phyloP scores from a whole-genome alignment of 2,888 invertebrate species.

The Lordiphosa andalusiaca region DNA sequence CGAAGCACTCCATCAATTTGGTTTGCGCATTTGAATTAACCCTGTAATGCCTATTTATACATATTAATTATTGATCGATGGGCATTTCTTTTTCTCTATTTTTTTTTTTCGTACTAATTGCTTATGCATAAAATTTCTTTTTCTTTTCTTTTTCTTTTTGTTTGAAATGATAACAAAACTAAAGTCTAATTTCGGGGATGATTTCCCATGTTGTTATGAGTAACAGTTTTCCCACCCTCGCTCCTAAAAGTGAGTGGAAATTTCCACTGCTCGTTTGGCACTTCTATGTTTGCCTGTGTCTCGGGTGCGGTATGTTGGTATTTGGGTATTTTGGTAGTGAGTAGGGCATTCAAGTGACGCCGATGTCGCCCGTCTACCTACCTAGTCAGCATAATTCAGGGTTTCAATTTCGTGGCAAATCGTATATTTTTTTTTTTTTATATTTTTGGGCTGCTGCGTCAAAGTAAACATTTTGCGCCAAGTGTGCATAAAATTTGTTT shows the following conservation, averaged over 20 bases:
- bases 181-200: conserved; percentile 72
- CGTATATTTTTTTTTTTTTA: conserved; percentile 10
- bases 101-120: conserved; percentile 23
- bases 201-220: conserved; percentile 54
- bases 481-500: too few species aligned
- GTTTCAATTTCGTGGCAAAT: conserved; percentile 52
- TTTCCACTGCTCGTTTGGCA: conserved; percentile 72
- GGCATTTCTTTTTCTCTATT: conserved; percentile 3
- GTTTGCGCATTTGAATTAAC: too few species aligned
- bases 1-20: too few species aligned
- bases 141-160: conserved; percentile 17
- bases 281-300: conserved; percentile 64
- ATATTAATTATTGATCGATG: too few species aligned
- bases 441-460: too few species aligned
- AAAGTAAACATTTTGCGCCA: too few species aligned
- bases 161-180: conserved; percentile 57
- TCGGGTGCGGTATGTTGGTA: background rate
- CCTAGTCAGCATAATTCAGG: conserved; percentile 64
- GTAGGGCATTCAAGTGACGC: too few species aligned
- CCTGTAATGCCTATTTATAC: too few species aligned
- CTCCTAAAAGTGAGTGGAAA: conserved; percentile 64
- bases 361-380: conserved; percentile 44
- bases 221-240: conserved; percentile 51
- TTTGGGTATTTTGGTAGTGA: conserved; percentile 1
- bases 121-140: conserved; percentile 51